Conservation (phyloP, 2,797 vertebrate genomes). For the Peromyscus attwateri region DNA sequence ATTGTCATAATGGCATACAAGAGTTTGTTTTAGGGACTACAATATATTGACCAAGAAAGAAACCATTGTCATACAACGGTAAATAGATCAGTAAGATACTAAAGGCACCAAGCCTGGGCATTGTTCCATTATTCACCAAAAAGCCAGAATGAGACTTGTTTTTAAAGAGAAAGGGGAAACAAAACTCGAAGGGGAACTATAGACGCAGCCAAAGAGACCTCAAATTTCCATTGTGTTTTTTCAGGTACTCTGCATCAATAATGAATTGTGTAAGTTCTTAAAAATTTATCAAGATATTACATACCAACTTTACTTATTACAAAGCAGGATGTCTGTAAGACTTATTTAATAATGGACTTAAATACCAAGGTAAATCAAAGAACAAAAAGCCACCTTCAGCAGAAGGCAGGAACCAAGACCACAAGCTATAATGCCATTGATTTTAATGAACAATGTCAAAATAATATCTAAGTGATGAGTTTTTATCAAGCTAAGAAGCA, state of each 20-base stretch:
- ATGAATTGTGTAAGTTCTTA: background rate
- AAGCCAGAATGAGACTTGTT: background rate
- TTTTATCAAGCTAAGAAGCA: constrained; percentile 63
- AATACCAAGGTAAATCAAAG: constrained; percentile 48
- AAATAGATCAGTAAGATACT: constrained; percentile 35
- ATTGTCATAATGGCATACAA: background rate
- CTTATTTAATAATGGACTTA: constrained; percentile 35
- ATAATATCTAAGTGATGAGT: constrained; percentile 36
- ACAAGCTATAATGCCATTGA: constrained; percentile 46
- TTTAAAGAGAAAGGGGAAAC: background rate
- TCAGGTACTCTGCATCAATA: constrained; percentile 40
- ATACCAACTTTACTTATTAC: constrained; percentile 23
- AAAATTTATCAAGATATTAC: constrained; percentile 43
- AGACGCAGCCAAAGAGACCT: constrained; percentile 31
- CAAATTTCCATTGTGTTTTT: constrained; percentile 43
- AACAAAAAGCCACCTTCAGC: constrained; percentile 63
- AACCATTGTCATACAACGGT: background rate
- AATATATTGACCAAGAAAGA: constrained; percentile 47
- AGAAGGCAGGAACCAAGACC: constrained; percentile 67
- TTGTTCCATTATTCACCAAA: constrained; percentile 39
- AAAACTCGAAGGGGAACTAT: background rate
- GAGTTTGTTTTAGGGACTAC: constrained; percentile 6
- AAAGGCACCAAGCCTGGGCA: background rate
- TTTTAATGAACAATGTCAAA: constrained; percentile 69
- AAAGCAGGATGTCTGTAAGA: constrained; percentile 39